A percentile compares a stretch with the other conserved stretches of the same genome.
Conservation (phyloP, 1,140 invertebrate genomes). For the Drosophila sp. region DNA sequence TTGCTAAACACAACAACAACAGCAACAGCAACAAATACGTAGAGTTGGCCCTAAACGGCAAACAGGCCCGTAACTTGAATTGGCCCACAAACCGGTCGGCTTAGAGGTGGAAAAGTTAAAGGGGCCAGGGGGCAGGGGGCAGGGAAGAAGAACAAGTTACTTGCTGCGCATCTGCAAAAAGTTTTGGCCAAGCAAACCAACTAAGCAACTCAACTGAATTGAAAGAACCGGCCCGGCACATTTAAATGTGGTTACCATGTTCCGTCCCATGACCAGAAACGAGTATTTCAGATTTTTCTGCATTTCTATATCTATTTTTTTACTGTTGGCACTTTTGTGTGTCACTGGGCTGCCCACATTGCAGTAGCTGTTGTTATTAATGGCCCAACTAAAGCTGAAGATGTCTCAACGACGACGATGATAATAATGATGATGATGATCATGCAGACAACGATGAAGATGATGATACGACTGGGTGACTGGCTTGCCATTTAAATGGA, state of each 20-base stretch:
- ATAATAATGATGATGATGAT: conserved; percentile 38
- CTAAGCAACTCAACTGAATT: conserved; percentile 31
- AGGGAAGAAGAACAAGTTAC: neutral
- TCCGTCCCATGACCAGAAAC: conserved; percentile 19
- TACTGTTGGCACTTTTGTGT: conserved; percentile 66
- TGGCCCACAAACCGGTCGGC: conserved; percentile 72
- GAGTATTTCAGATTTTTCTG: conserved; percentile 23
- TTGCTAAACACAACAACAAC: conserved; percentile 57
- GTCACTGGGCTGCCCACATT: conserved; percentile 78
- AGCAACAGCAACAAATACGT: conserved; percentile 27
- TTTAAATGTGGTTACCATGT: conserved; percentile 73
- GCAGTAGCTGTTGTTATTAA: conserved; percentile 71
- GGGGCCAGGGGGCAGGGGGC: neutral
- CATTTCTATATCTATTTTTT: neutral
- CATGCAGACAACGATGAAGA: conserved; percentile 36
- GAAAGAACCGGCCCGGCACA: conserved; percentile 42
- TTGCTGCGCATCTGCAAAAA: conserved; percentile 66
- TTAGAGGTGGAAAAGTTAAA: too few species aligned
- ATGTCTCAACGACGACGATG: conserved; percentile 51
- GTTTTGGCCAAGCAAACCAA: conserved; percentile 26
- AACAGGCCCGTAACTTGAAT: conserved; percentile 52
- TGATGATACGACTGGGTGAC: conserved; percentile 36
- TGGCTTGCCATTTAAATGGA: conserved; percentile 77
- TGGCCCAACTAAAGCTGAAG: conserved; percentile 59
- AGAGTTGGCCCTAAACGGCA: conserved; percentile 67